Evolutionary conservation across 2,797 vertebrate species (phyloP).

Genomic region (Benthosema pterotum): DNA sequence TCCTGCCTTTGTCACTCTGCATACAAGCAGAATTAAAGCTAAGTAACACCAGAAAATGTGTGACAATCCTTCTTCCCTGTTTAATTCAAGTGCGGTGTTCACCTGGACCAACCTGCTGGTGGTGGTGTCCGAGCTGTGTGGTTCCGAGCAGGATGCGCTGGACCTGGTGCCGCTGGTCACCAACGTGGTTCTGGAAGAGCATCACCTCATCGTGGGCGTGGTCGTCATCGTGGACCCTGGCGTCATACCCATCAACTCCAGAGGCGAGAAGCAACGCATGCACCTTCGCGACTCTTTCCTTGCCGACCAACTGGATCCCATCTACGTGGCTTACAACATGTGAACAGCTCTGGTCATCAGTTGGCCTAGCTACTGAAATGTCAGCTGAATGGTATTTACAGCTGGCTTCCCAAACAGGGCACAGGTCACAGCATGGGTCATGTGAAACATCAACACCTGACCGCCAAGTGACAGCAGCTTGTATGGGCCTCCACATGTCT

Average conservation of each 20-base stretch:
- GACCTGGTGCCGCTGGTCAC: slow-evolving; percentile 97
- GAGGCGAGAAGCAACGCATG: slow-evolving; percentile 99
- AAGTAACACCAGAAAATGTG: too few species aligned
- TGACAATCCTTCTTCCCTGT: not conserved
- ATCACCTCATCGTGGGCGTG: slow-evolving; percentile 96
- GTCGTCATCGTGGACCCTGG: slow-evolving; percentile 98
- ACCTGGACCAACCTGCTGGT: slow-evolving; percentile 99
- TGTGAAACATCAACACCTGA: slow-evolving; percentile 21
- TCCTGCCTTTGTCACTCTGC: not conserved
- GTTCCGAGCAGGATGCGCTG: slow-evolving; percentile 96
- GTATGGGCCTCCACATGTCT: slow-evolving; percentile 66
- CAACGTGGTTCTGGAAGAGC: slow-evolving; percentile 97
- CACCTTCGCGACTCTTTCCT: slow-evolving; percentile 98
- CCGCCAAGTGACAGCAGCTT: slow-evolving; percentile 63
- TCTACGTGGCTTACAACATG: slow-evolving; percentile 99
- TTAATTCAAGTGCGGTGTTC: slow-evolving; percentile 93
- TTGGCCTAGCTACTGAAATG: slow-evolving; percentile 17
- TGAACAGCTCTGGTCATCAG: slow-evolving; percentile 61
- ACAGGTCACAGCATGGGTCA: slow-evolving; percentile 42
- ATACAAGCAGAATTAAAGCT: too few species aligned
- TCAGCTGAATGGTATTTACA: slow-evolving; percentile 4
- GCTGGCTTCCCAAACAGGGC: slow-evolving; percentile 35
- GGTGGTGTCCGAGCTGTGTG: slow-evolving; percentile 96
- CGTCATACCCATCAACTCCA: slow-evolving; percentile 96
- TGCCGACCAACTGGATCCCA: slow-evolving; percentile 96